phyloP scores from a whole-genome alignment of 2,888 invertebrate species.

The Eristalis arbustorum region DNA sequence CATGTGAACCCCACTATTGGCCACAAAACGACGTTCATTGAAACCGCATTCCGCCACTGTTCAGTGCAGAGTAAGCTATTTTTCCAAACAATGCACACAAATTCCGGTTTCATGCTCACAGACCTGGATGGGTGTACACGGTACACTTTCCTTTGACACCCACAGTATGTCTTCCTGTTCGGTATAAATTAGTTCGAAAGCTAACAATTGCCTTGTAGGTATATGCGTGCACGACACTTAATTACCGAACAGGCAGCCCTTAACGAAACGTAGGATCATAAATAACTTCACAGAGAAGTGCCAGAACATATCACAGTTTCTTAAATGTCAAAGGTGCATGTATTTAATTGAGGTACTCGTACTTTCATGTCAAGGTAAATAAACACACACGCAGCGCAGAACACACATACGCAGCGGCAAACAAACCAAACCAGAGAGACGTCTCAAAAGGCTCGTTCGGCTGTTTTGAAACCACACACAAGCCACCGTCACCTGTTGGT shows the following conservation, averaged over 20 bases:
- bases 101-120: too few relatives aligned
- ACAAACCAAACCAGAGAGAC: background rate
- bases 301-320: background rate
- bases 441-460: background rate
- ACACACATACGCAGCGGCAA: background rate
- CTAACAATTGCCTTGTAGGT: background rate
- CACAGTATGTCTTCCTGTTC: too few relatives aligned
- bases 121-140: too few relatives aligned
- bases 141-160: too few relatives aligned
- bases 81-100: too few relatives aligned
- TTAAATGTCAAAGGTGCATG: background rate
- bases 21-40: too few relatives aligned
- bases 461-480: background rate
- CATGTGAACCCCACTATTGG: too few relatives aligned
- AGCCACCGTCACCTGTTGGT: conserved; percentile 21
- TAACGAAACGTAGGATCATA: background rate
- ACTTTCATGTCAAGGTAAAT: background rate
- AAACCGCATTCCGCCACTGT: too few relatives aligned
- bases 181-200: background rate
- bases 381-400: background rate
- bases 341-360: background rate
- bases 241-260: background rate
- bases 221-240: background rate
- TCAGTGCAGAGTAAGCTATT: too few relatives aligned
- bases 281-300: background rate